These are phyloP conservation scores for Drosophila nr. fundita DNA, from an alignment of 2,888 invertebrate genomes.

Conservation along the genomic window DNA sequence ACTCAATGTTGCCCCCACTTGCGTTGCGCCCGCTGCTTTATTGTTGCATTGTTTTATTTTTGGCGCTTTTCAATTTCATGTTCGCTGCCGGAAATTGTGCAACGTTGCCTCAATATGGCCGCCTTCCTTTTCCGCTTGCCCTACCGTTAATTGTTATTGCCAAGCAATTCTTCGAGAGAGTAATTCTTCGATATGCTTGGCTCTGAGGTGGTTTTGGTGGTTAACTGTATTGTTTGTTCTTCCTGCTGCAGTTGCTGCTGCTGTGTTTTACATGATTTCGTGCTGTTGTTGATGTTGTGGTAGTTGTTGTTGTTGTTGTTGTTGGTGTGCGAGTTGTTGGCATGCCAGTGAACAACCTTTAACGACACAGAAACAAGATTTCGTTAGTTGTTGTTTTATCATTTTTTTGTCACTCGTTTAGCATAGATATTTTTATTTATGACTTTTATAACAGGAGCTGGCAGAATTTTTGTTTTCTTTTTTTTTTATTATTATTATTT, in stretches of 20 bases:
- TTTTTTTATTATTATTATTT: slow-evolving; percentile 27
- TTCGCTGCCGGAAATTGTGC: slow-evolving; percentile 58
- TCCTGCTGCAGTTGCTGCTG: slow-evolving; percentile 28
- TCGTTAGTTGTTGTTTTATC: slow-evolving; percentile 81
- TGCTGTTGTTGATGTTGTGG: slow-evolving; percentile 49
- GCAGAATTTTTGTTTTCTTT: slow-evolving; percentile 9
- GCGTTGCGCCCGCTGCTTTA: slow-evolving; percentile 13
- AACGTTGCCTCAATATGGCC: slow-evolving; percentile 46
- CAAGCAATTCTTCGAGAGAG: slow-evolving; percentile 12
- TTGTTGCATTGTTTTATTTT: slow-evolving; percentile 26
- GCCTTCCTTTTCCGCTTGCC: slow-evolving; percentile 52
- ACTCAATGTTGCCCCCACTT: slow-evolving; percentile 17
- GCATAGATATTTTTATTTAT: slow-evolving; percentile 33
- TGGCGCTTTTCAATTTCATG: slow-evolving; percentile 51
- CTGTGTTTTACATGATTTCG: slow-evolving; percentile 54
- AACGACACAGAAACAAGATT: slow-evolving; percentile 87
- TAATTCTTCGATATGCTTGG: slow-evolving; percentile 16
- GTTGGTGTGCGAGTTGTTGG: slow-evolving; percentile 74
- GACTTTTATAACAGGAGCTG: slow-evolving; percentile 10
- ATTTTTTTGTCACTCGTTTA: slow-evolving; percentile 29
- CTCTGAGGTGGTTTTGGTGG: slow-evolving; percentile 45
- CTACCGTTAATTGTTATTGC: slow-evolving; percentile 27
- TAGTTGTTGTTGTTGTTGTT: slow-evolving; percentile 52
- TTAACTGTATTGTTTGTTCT: slow-evolving; percentile 35
- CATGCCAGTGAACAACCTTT: slow-evolving; percentile 87